Base-by-base conservation (phyloP, 1,140 invertebrate genomes). In the silkworm (Bombyx mori) region DNA sequence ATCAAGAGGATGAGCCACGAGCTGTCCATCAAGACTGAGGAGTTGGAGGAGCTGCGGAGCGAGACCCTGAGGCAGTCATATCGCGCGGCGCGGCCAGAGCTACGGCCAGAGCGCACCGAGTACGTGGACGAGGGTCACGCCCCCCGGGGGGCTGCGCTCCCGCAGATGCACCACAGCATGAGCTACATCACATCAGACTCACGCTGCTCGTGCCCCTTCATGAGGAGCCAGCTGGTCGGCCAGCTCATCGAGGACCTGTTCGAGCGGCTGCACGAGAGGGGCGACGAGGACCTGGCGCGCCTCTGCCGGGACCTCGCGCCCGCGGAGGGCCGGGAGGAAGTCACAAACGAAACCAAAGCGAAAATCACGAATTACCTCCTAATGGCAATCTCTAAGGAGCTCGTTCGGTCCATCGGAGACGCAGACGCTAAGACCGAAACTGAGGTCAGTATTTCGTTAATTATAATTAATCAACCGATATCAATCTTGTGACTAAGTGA, bases 361-460 rank as follows among this genome's bases (percentile, higher is more conserved):
- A 87, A 87, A 74, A 85, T 87, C 54, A 84, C 79, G 26, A 87
- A 87, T 79, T 87, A 87, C 69, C 78, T 87, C 58, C 68, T 87
- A 65, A 85, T 85, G 82, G 84, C 81, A 59, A 87, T 87, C 66
- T 87, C 84, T 12, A 87, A 87, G 69, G 84, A 87, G 61, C 76
- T 87, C 51, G 82, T 87, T 55, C 80, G 84, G 58, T 87, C 84
- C 35, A 87, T 87, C 64, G 84, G 84, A 46, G 84, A 87, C 53
- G 84, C 84, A 1, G 84, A 87, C 46, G 82, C 84, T 58, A 87
- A 85, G 71, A 87, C 84, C 68, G 84, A 87, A 60, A 85, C 82
- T n/a, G 84, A 87, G 82, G 84, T 86, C 59, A 77, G 82, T 82
- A 68, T 10, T 65, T 69, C 56, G 62, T 70, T 62, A 69, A 59